phyloP scores from a whole-genome alignment of 2,888 invertebrate species.

The Apotomis capreana region DNA sequence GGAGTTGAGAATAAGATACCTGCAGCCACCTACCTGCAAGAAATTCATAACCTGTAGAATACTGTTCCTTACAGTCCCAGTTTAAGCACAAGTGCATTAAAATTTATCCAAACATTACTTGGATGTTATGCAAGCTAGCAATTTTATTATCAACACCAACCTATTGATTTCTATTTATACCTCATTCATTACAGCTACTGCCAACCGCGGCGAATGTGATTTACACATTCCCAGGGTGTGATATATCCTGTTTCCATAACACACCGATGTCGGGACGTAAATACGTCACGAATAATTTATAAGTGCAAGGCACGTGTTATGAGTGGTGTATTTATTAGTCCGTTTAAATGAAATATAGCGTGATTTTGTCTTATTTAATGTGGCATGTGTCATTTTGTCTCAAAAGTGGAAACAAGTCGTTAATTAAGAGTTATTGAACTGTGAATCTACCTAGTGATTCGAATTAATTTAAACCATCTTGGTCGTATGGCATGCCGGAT shows the following conservation, averaged over 20 bases:
- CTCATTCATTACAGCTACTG: conserved; percentile 15
- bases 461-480: background rate
- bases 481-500: no score
- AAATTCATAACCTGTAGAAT: no score
- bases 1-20: no score
- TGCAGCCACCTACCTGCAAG: no score
- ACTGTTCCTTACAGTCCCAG: no score
- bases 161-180: conserved; percentile 9
- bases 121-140: background rate
- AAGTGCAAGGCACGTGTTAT: conserved; percentile 26
- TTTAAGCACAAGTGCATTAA: no score
- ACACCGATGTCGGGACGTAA: conserved; percentile 22
- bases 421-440: conserved; percentile 12
- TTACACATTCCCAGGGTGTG: conserved; percentile 23
- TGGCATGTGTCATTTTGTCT: conserved; percentile 8
- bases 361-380: conserved; percentile 18
- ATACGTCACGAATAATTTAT: conserved; percentile 29
- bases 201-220: conserved; percentile 28
- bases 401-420: conserved; percentile 20
- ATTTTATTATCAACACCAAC: background rate
- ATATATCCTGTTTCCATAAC: conserved; percentile 30
- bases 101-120: no score
- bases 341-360: conserved; percentile 20
- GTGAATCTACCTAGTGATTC: conserved; percentile 20
- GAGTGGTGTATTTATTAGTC: conserved; percentile 33